Base-by-base conservation (phyloP, 23 tunicate species). In the Oikopleura vanhoeffeni region DNA sequence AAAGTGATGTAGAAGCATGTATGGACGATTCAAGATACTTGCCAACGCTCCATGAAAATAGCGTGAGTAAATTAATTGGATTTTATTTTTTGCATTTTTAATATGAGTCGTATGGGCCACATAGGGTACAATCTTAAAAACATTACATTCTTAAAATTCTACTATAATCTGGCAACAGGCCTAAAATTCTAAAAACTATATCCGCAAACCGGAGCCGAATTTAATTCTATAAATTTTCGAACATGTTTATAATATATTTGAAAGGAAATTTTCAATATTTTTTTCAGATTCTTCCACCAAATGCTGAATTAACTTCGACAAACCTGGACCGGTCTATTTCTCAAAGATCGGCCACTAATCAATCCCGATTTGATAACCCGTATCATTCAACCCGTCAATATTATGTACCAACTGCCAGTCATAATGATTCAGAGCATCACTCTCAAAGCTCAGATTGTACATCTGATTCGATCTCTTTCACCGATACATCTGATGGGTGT, bases 401-500 rank as follows among this genome's bases (percentile, higher is more conserved):
- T 24, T 49, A 49, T 49, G 64, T 49, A 8, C 64, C 64, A 8
- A 49, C 64, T 49, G 64, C 79, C 79, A 71, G 79, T 30, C 79
- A 71, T 30, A 71, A 71, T 30, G 35, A 71, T 32, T 71, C 79
- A 33, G 79, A 71, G 32, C 35, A 71, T 38, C 36, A 33, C 79
- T 13, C 34, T 4, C 79, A 71, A 71, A 71, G 79, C 79, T 71
- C 79, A 33, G 79, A 71, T 30, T 71, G 79, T 32, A 71, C 79
- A 24, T 71, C 79, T 30, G 79, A 71, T 30, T 13, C 79, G 38
- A 18, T 71, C 32, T 71, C 79, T 18, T 71, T 71, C 79, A 49
- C 60, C 60, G 18, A 8, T 18, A 30, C 27, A 2, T 24, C 79
- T 38, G 79, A 71, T 2, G 34, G 35, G 3, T 71, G 3, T 38